These are phyloP conservation scores for Acyrthosiphon pisum DNA, from an alignment of 1,140 invertebrate species.

Conservation along the genomic window DNA sequence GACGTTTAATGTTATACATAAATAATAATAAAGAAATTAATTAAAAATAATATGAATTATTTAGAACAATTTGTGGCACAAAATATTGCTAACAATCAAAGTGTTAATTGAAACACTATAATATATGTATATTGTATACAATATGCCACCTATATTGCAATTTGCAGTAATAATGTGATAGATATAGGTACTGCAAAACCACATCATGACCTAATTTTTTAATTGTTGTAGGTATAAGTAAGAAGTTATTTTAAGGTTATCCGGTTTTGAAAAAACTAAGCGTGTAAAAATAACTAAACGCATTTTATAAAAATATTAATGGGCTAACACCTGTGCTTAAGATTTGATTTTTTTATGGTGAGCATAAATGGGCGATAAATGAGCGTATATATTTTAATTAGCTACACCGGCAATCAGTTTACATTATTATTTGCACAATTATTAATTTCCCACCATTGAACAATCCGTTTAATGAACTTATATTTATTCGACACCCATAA, in stretches of 20 bases:
- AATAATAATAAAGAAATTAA: too few relatives aligned
- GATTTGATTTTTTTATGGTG: neutral
- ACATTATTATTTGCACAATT: neutral
- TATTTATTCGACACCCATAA: neutral
- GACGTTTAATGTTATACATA: too few relatives aligned
- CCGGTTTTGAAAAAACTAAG: neutral
- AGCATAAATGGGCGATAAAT: neutral
- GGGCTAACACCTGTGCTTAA: neutral
- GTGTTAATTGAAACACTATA: too few relatives aligned
- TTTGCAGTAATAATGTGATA: neutral
- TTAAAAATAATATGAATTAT: neutral
- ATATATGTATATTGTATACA: too few relatives aligned
- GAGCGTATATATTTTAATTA: neutral
- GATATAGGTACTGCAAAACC: neutral
- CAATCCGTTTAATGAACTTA: neutral
- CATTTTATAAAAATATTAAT: neutral
- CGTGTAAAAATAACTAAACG: neutral
- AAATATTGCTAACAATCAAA: too few relatives aligned
- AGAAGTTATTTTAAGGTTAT: neutral
- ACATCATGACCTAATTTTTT: neutral
- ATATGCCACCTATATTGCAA: neutral
- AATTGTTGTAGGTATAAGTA: neutral
- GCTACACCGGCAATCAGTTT: neutral
- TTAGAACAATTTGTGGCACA: neutral
- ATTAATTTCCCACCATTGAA: neutral